These are phyloP conservation scores for Hyperopisus bebe DNA, from an alignment of 2,113 vertebrate genomes.

Conservation along the genomic window DNA sequence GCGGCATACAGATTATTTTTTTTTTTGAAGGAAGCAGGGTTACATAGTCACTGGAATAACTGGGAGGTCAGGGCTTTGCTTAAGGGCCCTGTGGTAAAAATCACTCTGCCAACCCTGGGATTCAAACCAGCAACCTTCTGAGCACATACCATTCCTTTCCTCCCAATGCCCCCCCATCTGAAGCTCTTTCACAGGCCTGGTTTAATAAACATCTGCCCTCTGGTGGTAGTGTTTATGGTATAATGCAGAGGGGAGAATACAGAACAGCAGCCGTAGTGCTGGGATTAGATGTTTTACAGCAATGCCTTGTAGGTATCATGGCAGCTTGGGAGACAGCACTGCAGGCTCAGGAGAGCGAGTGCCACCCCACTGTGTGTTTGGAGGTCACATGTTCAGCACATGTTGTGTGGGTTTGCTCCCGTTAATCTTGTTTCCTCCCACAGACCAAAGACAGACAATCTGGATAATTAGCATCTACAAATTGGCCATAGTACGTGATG, in stretches of 20 bases:
- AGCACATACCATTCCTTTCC: not conserved
- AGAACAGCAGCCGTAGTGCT: not conserved
- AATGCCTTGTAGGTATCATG: not conserved
- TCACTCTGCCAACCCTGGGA: not conserved
- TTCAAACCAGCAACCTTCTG: not conserved
- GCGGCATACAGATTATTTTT: not conserved
- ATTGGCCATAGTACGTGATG: not conserved
- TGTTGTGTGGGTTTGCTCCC: not conserved
- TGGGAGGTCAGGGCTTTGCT: not conserved
- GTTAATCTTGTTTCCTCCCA: not conserved
- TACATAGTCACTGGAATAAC: not conserved
- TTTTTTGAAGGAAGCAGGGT: not conserved
- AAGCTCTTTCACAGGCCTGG: not conserved
- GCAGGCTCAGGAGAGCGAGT: not conserved
- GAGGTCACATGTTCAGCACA: not conserved
- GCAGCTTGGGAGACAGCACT: not conserved
- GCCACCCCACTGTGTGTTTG: not conserved
- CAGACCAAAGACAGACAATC: not conserved
- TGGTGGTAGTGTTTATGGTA: not conserved
- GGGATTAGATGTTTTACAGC: not conserved
- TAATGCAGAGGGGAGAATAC: not conserved
- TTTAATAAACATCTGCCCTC: not conserved
- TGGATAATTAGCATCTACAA: not conserved
- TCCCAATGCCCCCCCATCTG: not conserved
- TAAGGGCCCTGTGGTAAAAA: not conserved